Percentiles rank a stretch among this genome's conserved stretches.
Conservation (phyloP, 2,797 vertebrate species). For the Hypotaenidia okinawae region DNA sequence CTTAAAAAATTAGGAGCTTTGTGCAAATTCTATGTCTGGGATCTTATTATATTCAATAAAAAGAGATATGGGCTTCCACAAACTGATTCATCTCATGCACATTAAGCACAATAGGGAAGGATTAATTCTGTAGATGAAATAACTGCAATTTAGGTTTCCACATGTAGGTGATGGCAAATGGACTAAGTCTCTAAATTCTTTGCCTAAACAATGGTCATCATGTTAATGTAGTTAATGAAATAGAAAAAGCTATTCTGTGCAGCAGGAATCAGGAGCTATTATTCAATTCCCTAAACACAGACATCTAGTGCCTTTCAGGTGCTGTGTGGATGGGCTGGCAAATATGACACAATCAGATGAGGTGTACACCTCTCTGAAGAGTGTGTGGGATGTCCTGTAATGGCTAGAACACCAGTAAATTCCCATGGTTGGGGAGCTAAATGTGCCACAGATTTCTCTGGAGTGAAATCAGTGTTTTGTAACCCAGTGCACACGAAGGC, state of each 20-base stretch:
- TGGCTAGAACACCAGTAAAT: neutral
- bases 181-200: neutral
- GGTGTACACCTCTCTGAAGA: neutral
- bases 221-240: neutral
- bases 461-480: neutral
- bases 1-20: neutral
- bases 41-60: neutral
- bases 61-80: neutral
- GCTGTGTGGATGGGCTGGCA: fast-evolving
- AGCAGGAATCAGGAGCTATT: neutral
- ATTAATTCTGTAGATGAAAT: neutral
- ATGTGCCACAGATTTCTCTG: neutral
- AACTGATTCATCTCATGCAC: neutral
- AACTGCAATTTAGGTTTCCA: neutral
- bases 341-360: neutral
- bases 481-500: neutral
- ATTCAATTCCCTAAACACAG: neutral
- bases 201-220: neutral
- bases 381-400: neutral
- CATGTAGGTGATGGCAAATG: neutral
- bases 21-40: neutral
- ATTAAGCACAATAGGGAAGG: neutral
- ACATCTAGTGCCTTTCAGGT: neutral
- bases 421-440: neutral
- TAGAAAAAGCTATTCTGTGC: neutral